Evolutionary conservation across 64 coral and sea anemone species (phyloP), one percentile per base, ranked within the genome.

Genomic region (Exaiptasia diaphana): DNA sequence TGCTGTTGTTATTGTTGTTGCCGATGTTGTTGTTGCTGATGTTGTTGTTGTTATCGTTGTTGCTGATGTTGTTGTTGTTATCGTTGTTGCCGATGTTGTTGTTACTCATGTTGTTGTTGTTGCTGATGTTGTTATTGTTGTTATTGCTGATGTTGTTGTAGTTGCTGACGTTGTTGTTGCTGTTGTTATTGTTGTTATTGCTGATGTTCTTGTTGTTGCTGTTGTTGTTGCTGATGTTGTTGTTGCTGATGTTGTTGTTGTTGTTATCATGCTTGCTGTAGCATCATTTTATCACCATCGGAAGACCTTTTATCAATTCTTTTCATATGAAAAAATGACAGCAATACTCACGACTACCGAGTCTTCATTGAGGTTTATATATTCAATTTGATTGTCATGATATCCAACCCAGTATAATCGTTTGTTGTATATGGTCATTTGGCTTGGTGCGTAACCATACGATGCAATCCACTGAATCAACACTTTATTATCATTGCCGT

Each of bases 351-450:
- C 58, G 10, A 31, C 18, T 33, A 31, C 25, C 34, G 58, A 30
- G 27, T 12, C 3, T 31, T 62, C 14, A 31, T 8, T 31, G 9
- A 71, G 67, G 32, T 71, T 37, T 5, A 71, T 71, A 23, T 71
- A 71, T 21, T 71, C 67, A 20, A 71, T 71, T 21, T 71, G 40
- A 4, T 29, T 10, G 3, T 71, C 67, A 27, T 71, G 67, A 29
- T 37, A 71, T 3, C 67, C 67, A 38, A 71, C 67, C 67, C 34
- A 41, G 37, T 71, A 71, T n/a, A 71, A 37, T 9, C 35, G 34
- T 21, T 71, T 71, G 18, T 29, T 39, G 20, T 71, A 29, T 13
- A 71, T 38, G 2, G 13, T 71, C 67, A 71, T 71, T 8, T 38
- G 4, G 28, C 26, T 35, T 18, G 36, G 26, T 12, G 26, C 67